Base-by-base conservation (phyloP, 2,113 vertebrate species). In the Nyctereutes procyonoides region DNA sequence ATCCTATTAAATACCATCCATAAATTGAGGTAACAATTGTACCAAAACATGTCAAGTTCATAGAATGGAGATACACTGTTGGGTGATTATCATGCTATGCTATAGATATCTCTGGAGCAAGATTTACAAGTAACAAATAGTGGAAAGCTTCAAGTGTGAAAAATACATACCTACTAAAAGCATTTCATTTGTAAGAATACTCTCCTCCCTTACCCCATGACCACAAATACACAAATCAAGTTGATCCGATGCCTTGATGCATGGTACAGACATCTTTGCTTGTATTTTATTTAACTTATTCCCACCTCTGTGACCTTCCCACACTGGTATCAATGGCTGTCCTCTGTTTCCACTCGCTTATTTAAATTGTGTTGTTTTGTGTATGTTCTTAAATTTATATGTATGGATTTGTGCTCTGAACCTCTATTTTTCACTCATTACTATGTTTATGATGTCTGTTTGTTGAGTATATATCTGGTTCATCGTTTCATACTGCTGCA, bases 11-110 rank as follows among this genome's bases (percentile, higher is more conserved):
- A 97, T 0, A 0, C 10, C 65, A 71, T 65, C 84, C 94, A 93
- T 97, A 98, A 97, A 96, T 48, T 96, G 87, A 97, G 85, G 77
- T 95, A 92, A 97, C 26, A 12, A 8, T 87, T 93, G 53, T 97
- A 89, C 97, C 90, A 95, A 96, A 98, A 91, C 26, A 63, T 88
- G 97, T 92, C 95, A 95, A 58, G 58, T 87, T 98, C 97, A 80
- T 93, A 71, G 82, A 93, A 85, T 35, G 87, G 69, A 77, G 67
- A 48, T 63, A 30, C 0, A 90, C 88, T 90, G 65, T 56, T 65
- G n/a, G 9, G 1, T 67, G 24, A 15, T 97, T 88, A 76, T 95
- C 15, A 10, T 24, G 26, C 26, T 85, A 5, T 32, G n/a, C 92
- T 94, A 43, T 62, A 73, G 56, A 35, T 63, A 80, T 71, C 81